Conservation (phyloP, 2,113 vertebrate species). For the Hydropotes inermis region DNA sequence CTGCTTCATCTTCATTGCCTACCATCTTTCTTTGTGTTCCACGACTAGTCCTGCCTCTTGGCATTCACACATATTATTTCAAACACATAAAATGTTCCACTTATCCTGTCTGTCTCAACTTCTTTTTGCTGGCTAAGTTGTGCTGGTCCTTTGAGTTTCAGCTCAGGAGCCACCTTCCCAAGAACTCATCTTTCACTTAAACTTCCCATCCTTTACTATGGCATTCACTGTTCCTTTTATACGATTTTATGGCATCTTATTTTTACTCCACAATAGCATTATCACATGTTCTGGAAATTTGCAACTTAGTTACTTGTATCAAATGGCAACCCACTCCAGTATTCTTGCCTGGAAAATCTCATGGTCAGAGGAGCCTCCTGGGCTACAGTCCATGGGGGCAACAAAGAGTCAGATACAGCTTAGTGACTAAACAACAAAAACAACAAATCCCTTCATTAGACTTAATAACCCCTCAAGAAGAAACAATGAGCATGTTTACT, state of each 20-base stretch:
- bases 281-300: neutral
- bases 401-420: neutral
- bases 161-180: neutral
- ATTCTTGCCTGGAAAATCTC: neutral
- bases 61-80: neutral
- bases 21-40: neutral
- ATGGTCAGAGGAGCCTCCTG: neutral
- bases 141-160: neutral
- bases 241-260: neutral
- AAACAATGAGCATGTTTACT: neutral
- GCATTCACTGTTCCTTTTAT: neutral
- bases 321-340: neutral
- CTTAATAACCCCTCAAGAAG: neutral
- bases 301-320: conserved; percentile 3
- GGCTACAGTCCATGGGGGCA: neutral
- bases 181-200: neutral
- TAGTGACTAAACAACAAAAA: neutral
- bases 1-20: neutral
- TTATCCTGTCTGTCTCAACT: neutral
- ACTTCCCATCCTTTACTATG: neutral
- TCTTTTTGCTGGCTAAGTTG: neutral
- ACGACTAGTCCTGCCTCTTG: neutral
- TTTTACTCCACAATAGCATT: neutral
- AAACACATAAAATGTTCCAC: neutral
- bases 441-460: neutral